phyloP scores from a whole-genome alignment of 2,797 vertebrate genomes.

The Syndactyla subalaris region DNA sequence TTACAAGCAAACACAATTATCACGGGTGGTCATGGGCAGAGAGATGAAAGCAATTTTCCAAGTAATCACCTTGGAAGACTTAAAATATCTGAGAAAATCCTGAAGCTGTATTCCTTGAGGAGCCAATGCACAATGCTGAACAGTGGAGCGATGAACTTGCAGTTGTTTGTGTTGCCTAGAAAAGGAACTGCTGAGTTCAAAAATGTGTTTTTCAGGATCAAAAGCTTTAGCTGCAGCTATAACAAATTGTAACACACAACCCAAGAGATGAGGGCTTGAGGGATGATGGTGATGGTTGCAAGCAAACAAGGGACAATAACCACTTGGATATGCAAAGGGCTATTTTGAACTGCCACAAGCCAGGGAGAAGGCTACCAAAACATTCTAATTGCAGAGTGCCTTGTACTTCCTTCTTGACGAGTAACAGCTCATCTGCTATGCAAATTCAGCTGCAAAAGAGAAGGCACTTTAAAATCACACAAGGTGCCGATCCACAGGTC shows the following conservation, averaged over 20 bases:
- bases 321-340: not conserved
- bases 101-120: not conserved
- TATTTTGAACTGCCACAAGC: not conserved
- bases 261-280: not conserved
- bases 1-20: not conserved
- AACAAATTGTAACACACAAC: slow-evolving; percentile 15
- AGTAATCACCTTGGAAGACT: not conserved
- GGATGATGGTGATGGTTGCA: not conserved
- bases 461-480: not conserved
- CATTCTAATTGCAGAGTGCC: not conserved
- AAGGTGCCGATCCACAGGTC: not conserved
- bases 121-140: not conserved
- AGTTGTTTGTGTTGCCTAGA: not conserved
- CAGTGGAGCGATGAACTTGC: not conserved
- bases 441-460: not conserved
- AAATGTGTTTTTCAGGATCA: slow-evolving; percentile 11
- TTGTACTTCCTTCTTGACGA: not conserved
- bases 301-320: not conserved
- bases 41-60: slow-evolving; percentile 4
- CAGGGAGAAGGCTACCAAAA: not conserved
- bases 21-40: not conserved
- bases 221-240: slow-evolving; percentile 2
- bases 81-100: not conserved
- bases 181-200: slow-evolving; percentile 1
- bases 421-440: not conserved